Evolutionary conservation across 1,140 invertebrate genomes (phyloP), one percentile per base, ranked within the genome.

Genomic region (Drosophila funebris): DNA sequence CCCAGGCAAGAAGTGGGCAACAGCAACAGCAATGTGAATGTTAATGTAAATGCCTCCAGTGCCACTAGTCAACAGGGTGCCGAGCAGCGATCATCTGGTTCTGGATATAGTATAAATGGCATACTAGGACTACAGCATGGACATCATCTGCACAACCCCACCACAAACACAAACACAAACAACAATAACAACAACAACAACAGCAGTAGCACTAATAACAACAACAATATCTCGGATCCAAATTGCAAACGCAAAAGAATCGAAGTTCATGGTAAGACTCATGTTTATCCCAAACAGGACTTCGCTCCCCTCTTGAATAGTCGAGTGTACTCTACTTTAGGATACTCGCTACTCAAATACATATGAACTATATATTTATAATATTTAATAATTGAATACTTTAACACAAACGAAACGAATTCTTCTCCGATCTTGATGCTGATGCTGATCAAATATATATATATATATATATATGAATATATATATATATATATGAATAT

Each of bases 81-180:
- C 27, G 84, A 89, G 20, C 84, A 93, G 56, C 93, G 94, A 76
- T 93, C 94, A 1, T 94, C 95, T 73, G 96, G 96, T 61, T 58
- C 68, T 0, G 41, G 39, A 29, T 98, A 98, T 93, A 97, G 96
- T 92, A 98, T 98, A 93, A 98, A 97, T 92, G 97, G 97, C n/a
- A 98, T 98, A 91, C 94, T 98, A 16, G 97, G 97, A 14, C 96
- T 98, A 76, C 95, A 96, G 70, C 95, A 96, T 91, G 60, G 54
- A 4, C 83, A 87, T 44, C 83, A 77, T 52, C 76, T 84, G 16
- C 75, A 90, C 82, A 43, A 90, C 90, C 41, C 95, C 95, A 91
- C 95, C 94, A 44, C 95, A 13, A 62, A 95, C 82, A 94, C 94
- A 66, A 95, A 90, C 11, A 63, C 95, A 81, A 94, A 94, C 62